Percentiles rank a stretch among this genome's conserved stretches.
These are phyloP conservation scores for Melanophora roralis DNA, from an alignment of 2,888 invertebrate genomes.

Conservation along the genomic window DNA sequence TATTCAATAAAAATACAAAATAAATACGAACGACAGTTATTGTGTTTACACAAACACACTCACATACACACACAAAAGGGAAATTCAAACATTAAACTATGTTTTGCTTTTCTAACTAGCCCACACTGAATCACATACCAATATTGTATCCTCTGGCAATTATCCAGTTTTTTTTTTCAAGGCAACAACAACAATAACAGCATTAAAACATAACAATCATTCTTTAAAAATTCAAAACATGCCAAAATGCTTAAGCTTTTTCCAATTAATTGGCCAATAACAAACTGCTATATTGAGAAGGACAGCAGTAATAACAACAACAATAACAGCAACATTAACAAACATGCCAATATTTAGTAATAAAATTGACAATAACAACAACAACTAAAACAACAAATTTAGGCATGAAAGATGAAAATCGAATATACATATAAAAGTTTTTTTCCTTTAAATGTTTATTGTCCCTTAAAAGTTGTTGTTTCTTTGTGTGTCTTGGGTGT, in stretches of 20 bases:
- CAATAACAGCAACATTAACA: constrained; percentile 3
- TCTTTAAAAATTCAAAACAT: constrained; percentile 65
- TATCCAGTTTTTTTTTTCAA: constrained; percentile 59
- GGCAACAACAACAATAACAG: constrained; percentile 6
- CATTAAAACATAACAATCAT: constrained; percentile 43
- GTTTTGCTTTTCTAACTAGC: not conserved
- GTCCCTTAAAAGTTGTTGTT: not conserved
- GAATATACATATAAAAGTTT: not conserved
- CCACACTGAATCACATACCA: not conserved
- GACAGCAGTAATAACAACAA: constrained; percentile 27
- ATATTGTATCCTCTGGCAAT: constrained; percentile 49
- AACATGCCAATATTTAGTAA: constrained; percentile 15
- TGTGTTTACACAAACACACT: not conserved
- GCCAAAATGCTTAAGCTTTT: constrained; percentile 63
- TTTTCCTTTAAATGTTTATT: not conserved
- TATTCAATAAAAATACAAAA: constrained; percentile 52
- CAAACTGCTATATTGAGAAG: constrained; percentile 49
- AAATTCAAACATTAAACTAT: not conserved
- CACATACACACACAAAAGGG: not conserved
- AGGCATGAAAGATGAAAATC: constrained; percentile 37
- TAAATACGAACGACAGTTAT: not conserved
- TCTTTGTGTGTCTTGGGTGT: not conserved
- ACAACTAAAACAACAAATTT: constrained; percentile 27
- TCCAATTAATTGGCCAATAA: constrained; percentile 63
- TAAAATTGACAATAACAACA: constrained; percentile 41